These are phyloP conservation scores for Enteromius thamalakanensis DNA, from an alignment of 2,797 vertebrate genomes.

Conservation along the genomic window DNA sequence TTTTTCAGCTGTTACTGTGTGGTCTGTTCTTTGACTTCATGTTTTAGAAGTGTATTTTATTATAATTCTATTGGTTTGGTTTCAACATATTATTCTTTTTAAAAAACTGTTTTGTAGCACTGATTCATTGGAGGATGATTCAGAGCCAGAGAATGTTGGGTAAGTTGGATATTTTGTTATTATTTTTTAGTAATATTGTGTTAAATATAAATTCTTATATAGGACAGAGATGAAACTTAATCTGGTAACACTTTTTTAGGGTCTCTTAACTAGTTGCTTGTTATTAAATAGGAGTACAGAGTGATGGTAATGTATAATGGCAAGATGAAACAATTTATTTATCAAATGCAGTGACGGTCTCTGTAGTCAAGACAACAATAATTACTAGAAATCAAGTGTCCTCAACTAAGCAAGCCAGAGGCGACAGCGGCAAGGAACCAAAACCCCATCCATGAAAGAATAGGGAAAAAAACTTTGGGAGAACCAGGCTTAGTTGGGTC, in stretches of 20 bases:
- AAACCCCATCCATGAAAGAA: no score
- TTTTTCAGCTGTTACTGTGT: background rate
- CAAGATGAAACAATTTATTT: no score
- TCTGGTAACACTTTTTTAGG: background rate
- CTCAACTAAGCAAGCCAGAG: no score
- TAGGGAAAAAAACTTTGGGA: no score
- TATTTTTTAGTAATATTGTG: background rate
- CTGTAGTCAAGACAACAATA: no score
- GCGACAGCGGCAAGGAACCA: no score
- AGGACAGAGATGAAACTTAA: background rate
- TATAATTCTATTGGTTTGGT: background rate
- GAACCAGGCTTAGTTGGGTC: no score
- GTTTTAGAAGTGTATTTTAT: background rate
- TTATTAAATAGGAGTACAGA: no score
- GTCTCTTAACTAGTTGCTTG: no score
- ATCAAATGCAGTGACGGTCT: no score
- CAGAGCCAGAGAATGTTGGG: conserved; percentile 67
- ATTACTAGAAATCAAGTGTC: no score
- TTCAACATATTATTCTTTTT: background rate
- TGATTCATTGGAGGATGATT: conserved; percentile 72
- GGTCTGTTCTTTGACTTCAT: background rate
- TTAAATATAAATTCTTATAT: background rate
- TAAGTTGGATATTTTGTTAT: conserved; percentile 55
- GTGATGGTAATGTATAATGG: no score
- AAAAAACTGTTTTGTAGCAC: conserved; percentile 64